phyloP scores from a whole-genome alignment of 2,797 vertebrate species.

The Bucorvus abyssinicus region DNA sequence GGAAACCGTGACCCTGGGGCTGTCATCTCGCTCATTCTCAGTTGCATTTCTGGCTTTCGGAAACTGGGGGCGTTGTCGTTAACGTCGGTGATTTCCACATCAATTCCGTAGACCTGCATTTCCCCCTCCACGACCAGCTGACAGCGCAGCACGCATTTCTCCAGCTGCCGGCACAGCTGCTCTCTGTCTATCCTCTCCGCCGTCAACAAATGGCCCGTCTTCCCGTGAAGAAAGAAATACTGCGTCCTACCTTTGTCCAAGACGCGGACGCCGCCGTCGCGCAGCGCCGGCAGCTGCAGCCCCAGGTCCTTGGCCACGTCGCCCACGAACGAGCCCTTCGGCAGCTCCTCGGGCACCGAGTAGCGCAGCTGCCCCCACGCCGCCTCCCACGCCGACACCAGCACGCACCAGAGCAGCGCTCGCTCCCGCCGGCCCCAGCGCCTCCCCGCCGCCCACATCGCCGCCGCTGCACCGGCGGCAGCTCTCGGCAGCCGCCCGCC shows the following conservation, averaged over 20 bases:
- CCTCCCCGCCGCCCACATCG: no score
- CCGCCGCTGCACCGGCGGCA: no score
- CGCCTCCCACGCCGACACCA: constrained; percentile 28
- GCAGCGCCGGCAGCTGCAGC: constrained; percentile 71
- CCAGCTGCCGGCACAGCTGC: constrained; percentile 72
- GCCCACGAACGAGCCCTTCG: constrained; percentile 82
- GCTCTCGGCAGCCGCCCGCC: no score
- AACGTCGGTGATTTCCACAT: constrained; percentile 81
- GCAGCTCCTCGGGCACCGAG: constrained; percentile 83
- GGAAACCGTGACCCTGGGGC: constrained; percentile 75
- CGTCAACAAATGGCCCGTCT: constrained; percentile 79
- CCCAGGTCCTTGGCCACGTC: constrained; percentile 81
- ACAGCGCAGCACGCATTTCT: constrained; percentile 76
- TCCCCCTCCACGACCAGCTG: constrained; percentile 78
- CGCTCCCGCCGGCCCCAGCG: not conserved
- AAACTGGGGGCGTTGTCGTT: constrained; percentile 81
- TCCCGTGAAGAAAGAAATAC: constrained; percentile 74
- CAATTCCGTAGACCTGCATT: constrained; percentile 74
- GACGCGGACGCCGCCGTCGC: not conserved
- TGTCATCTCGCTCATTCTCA: constrained; percentile 70
- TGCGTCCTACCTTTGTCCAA: constrained; percentile 69
- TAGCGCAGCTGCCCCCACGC: constrained; percentile 74
- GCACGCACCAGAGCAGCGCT: not conserved
- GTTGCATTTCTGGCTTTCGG: no score
- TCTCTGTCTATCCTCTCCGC: constrained; percentile 82